A percentile compares a stretch with the other conserved stretches of the same genome.
These are phyloP conservation scores for Dasysyrphus tricinctus DNA, from an alignment of 2,888 invertebrate genomes.

Conservation along the genomic window DNA sequence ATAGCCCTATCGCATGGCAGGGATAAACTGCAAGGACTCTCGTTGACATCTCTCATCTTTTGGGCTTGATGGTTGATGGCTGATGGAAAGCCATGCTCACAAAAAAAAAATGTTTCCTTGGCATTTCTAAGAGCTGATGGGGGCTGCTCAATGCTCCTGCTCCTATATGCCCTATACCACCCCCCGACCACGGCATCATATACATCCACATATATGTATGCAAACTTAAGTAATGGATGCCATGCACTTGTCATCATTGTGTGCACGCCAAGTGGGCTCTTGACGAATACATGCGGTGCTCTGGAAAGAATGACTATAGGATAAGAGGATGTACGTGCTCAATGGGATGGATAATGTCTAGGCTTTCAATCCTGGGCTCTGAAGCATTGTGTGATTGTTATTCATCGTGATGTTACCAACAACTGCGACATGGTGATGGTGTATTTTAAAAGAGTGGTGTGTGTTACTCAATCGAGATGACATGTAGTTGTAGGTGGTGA, in stretches of 20 bases:
- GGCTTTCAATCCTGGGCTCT: slow-evolving; percentile 66
- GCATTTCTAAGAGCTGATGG: slow-evolving; percentile 26
- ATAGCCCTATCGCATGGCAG: slow-evolving; percentile 73
- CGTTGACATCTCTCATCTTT: slow-evolving; percentile 75
- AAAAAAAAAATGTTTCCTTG: slow-evolving; percentile 47
- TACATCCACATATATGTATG: slow-evolving; percentile 34
- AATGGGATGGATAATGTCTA: slow-evolving; percentile 75
- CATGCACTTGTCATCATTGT: slow-evolving; percentile 74
- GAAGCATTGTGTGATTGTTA: slow-evolving; percentile 65
- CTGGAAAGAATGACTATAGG: slow-evolving; percentile 66
- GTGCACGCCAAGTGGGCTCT: slow-evolving; percentile 70
- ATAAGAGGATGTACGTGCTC: slow-evolving; percentile 76
- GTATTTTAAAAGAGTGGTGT: slow-evolving; percentile 31
- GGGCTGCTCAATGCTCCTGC: slow-evolving; percentile 3
- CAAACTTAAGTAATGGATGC: slow-evolving; percentile 72
- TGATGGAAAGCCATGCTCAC: slow-evolving; percentile 61
- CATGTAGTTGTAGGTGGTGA: slow-evolving; percentile 15
- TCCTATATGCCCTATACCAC: neutral
- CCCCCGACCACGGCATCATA: slow-evolving; percentile 6
- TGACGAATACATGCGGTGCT: slow-evolving; percentile 65
- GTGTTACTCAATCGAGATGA: slow-evolving; percentile 61
- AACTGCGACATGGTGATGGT: slow-evolving; percentile 7
- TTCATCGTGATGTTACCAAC: slow-evolving; percentile 58
- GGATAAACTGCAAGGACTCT: slow-evolving; percentile 75
- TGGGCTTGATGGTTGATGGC: slow-evolving; percentile 55